Evolutionary conservation across 2,797 vertebrate species (phyloP).

Genomic region (Tenualosa thibaudeaui): DNA sequence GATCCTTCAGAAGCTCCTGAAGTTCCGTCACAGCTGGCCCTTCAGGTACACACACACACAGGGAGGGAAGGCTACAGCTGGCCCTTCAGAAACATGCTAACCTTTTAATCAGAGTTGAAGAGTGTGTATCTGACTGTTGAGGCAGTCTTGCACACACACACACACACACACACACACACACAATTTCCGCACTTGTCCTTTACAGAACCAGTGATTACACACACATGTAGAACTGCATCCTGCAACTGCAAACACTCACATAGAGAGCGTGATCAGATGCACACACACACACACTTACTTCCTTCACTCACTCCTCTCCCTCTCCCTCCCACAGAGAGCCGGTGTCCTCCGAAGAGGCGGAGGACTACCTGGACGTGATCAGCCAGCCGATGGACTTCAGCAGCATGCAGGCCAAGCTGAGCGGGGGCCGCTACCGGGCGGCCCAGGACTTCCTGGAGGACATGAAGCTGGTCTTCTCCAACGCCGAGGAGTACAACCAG

Average conservation of each 20-base stretch:
- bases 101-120: background rate
- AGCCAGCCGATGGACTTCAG: conserved; percentile 93
- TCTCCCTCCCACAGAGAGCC: conserved; percentile 81
- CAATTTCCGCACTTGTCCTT: no score
- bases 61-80: background rate
- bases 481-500: conserved; percentile 93
- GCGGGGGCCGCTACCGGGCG: conserved; percentile 82
- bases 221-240: no score
- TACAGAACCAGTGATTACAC: no score
- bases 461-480: conserved; percentile 92
- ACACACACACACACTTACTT: background rate
- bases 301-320: background rate
- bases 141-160: background rate
- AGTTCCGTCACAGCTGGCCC: conserved; percentile 95
- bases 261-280: background rate
- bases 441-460: conserved; percentile 89
- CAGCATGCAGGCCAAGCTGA: conserved; percentile 91
- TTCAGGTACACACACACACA: conserved; percentile 80
- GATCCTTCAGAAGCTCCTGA: conserved; percentile 89
- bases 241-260: no score
- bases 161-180: no score
- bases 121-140: background rate
- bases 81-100: background rate
- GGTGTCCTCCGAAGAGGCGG: conserved; percentile 87
- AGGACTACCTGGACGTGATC: conserved; percentile 92